phyloP scores from a whole-genome alignment of 1,140 invertebrate genomes.

The Drosophila serrata region DNA sequence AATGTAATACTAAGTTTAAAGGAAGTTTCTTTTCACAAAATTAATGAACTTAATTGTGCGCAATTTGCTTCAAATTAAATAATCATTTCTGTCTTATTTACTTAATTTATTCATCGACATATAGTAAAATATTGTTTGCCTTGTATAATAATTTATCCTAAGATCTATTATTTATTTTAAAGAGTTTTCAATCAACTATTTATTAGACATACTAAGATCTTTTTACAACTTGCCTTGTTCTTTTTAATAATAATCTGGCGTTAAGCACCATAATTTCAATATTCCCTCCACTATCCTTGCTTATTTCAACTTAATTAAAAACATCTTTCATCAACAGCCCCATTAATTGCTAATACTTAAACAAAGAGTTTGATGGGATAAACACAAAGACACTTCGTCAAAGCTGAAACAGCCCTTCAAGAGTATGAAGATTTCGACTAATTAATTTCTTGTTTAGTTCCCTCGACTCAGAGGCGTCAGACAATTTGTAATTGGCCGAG shows the following conservation, averaged over 20 bases:
- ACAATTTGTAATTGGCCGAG: constrained; percentile 62
- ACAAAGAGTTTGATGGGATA: background rate
- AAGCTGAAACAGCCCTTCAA: background rate
- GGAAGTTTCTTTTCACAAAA: background rate
- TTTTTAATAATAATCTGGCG: too few species aligned
- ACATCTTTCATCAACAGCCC: background rate
- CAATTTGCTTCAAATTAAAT: background rate
- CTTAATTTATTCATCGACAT: background rate
- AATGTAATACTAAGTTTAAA: background rate
- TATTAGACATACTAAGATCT: too few species aligned
- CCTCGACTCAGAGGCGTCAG: constrained; percentile 34
- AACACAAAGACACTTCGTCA: background rate
- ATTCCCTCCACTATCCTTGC: too few species aligned
- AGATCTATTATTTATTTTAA: background rate
- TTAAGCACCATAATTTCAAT: background rate
- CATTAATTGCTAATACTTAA: constrained; percentile 8
- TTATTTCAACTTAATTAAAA: background rate
- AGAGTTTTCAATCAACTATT: background rate
- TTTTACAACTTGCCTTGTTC: too few species aligned
- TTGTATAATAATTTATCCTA: background rate
- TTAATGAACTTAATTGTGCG: background rate
- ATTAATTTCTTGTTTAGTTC: constrained; percentile 14
- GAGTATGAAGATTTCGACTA: constrained; percentile 31
- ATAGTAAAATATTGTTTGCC: background rate
- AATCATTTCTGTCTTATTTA: background rate